Percentiles rank a stretch among this genome's conserved stretches.
These are phyloP conservation scores for Parapristionchus giblindavisi DNA, from an alignment of 2,888 invertebrate species.

Conservation along the genomic window DNA sequence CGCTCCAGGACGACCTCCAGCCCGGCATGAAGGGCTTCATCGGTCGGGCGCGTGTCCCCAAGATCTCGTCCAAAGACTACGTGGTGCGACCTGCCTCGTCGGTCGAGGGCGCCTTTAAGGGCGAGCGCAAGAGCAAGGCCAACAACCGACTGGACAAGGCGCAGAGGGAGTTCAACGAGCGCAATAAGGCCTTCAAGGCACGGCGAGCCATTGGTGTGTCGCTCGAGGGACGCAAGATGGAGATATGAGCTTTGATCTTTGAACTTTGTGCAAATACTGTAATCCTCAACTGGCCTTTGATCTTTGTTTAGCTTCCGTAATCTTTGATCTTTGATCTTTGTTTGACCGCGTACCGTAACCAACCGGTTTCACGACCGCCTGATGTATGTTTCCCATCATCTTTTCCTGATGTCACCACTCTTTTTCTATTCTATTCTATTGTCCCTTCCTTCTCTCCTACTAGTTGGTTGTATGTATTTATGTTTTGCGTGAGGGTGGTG, in stretches of 20 bases:
- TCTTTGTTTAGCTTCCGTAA: neutral
- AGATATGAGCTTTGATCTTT: conserved; percentile 53
- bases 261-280: neutral
- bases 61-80: conserved; percentile 94
- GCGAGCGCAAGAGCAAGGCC: conserved; percentile 50
- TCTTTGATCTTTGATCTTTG: neutral
- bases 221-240: conserved; percentile 65
- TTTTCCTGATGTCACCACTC: too few species aligned
- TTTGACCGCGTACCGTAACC: too few species aligned
- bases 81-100: conserved; percentile 82
- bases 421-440: too few species aligned
- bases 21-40: conserved; percentile 94
- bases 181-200: conserved; percentile 59
- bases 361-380: too few species aligned
- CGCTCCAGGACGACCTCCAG: conserved; percentile 70
- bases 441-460: too few species aligned
- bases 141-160: conserved; percentile 56
- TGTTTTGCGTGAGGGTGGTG: too few species aligned
- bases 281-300: neutral
- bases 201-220: conserved; percentile 61
- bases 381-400: too few species aligned
- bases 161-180: conserved; percentile 63
- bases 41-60: conserved; percentile 87
- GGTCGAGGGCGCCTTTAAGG: conserved; percentile 62
- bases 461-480: too few species aligned